These are phyloP conservation scores for Girardinus metallicus DNA, from an alignment of 2,797 vertebrate species.

Conservation along the genomic window DNA sequence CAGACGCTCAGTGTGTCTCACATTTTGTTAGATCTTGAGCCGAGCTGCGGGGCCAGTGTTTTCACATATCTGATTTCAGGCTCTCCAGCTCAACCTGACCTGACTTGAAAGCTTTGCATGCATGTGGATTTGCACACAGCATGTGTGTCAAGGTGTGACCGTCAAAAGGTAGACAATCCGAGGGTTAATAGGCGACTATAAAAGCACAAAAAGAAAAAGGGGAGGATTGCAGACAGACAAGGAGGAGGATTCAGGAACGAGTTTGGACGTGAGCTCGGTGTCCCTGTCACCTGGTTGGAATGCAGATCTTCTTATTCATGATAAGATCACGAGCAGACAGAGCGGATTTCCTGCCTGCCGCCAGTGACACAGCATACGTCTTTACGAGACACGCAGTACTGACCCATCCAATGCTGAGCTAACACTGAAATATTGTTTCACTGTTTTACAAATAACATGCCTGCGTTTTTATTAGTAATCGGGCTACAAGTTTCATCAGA, in stretches of 20 bases:
- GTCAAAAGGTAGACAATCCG: not conserved
- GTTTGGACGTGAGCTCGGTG: slow-evolving; percentile 68
- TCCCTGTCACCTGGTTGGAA: slow-evolving; percentile 80
- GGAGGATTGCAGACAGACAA: slow-evolving; percentile 38
- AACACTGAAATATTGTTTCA: slow-evolving; percentile 5
- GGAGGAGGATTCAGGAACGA: slow-evolving; percentile 54
- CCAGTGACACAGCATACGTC: slow-evolving; percentile 24
- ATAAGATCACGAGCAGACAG: slow-evolving; percentile 74
- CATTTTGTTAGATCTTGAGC: slow-evolving; percentile 63
- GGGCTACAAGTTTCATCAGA: not conserved
- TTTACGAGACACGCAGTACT: slow-evolving; percentile 29
- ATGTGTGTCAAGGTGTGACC: slow-evolving; percentile 30
- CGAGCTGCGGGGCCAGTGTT: slow-evolving; percentile 54
- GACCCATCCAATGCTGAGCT: slow-evolving; percentile 19
- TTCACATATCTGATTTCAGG: slow-evolving; percentile 60
- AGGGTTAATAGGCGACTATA: slow-evolving; percentile 13
- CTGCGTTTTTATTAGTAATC: not conserved
- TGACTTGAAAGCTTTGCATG: slow-evolving; percentile 43
- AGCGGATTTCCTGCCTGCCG: slow-evolving; percentile 71
- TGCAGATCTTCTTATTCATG: slow-evolving; percentile 65
- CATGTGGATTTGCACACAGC: slow-evolving; percentile 33
- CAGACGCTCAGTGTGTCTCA: slow-evolving; percentile 62
- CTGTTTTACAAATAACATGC: not conserved
- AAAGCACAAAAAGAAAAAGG: slow-evolving; percentile 45
- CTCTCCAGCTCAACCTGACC: slow-evolving; percentile 56